These are phyloP conservation scores for Psilanteris sp. DNA, from an alignment of 1,140 invertebrate species.

Conservation along the genomic window DNA sequence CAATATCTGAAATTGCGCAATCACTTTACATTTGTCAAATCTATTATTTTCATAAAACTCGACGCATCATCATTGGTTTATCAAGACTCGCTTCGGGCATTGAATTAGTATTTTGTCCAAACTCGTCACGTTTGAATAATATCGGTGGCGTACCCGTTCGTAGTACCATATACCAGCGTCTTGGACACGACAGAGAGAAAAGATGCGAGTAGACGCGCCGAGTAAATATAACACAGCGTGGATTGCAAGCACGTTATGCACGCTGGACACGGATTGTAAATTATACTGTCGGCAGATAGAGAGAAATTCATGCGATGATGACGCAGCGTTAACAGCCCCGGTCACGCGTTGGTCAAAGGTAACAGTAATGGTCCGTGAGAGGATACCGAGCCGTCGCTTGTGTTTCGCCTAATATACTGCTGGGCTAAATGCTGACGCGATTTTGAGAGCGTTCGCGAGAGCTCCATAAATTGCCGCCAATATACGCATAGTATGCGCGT, in stretches of 20 bases:
- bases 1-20: no score
- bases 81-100: no score
- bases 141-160: no score
- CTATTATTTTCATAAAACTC: no score
- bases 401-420: conserved; percentile 79
- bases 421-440: conserved; percentile 77
- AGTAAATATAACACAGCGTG: conserved; percentile 3
- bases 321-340: conserved; percentile 76
- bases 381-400: conserved; percentile 70
- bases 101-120: no score
- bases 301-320: conserved; percentile 79
- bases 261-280: conserved; percentile 70
- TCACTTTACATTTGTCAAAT: no score
- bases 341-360: conserved; percentile 79
- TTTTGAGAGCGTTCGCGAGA: conserved; percentile 67
- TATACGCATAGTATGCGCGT: conserved; percentile 53
- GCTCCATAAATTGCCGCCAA: conserved; percentile 71
- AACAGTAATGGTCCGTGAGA: conserved; percentile 79
- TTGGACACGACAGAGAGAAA: no score
- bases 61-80: no score
- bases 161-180: no score
- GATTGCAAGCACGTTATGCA: conserved; percentile 10
- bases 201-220: conserved; percentile 10
- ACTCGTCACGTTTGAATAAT: no score
- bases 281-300: conserved; percentile 76